Evolutionary conservation across 2,888 invertebrate species (phyloP).

Genomic region (Galeruca laticollis): DNA sequence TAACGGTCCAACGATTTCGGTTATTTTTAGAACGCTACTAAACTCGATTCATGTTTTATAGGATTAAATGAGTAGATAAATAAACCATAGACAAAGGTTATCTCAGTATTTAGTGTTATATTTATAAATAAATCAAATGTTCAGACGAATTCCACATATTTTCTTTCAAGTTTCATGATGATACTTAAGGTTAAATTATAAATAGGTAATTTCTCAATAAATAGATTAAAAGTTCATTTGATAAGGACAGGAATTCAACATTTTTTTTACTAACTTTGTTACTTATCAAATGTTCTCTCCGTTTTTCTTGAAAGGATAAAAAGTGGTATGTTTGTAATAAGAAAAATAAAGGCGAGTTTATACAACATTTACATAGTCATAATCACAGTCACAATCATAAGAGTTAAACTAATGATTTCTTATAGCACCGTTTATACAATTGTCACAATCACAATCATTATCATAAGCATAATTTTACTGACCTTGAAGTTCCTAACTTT

Average conservation of each 20-base stretch:
- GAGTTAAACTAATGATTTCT: too few species aligned
- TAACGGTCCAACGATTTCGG: not conserved
- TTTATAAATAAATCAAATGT: slow-evolving; percentile 12
- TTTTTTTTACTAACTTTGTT: too few species aligned
- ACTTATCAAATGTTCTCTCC: too few species aligned
- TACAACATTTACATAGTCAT: too few species aligned
- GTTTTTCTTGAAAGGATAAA: not conserved
- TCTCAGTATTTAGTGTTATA: slow-evolving; percentile 10
- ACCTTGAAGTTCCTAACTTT: too few species aligned
- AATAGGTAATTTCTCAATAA: too few species aligned
- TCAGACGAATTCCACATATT: not conserved
- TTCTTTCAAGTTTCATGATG: not conserved
- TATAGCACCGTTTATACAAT: too few species aligned
- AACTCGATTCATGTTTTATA: not conserved
- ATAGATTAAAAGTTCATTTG: too few species aligned
- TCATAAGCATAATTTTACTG: too few species aligned
- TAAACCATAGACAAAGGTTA: slow-evolving; percentile 16
- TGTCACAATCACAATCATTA: too few species aligned
- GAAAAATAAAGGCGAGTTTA: not conserved
- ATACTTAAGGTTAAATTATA: not conserved
- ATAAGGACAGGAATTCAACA: too few species aligned
- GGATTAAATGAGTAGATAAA: slow-evolving; percentile 9
- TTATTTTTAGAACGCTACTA: not conserved
- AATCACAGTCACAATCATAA: too few species aligned
- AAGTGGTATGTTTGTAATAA: not conserved